These are phyloP conservation scores for Acronicta leporina DNA, from an alignment of 2,888 invertebrate genomes.

Conservation along the genomic window DNA sequence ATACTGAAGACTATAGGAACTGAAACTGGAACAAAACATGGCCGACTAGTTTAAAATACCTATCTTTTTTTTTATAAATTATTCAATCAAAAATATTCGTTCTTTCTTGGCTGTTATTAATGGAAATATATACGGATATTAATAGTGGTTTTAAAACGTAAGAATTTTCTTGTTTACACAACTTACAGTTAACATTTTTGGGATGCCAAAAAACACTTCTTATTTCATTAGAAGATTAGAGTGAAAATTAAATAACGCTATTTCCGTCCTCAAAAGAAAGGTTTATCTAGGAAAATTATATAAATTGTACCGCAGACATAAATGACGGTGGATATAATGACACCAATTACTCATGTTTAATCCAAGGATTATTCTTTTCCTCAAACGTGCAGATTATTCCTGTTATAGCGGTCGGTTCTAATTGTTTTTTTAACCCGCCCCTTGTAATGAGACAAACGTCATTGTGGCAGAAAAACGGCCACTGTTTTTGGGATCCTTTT, in stretches of 20 bases:
- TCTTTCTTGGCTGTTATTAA: too few relatives aligned
- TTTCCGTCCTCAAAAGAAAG: constrained; percentile 36
- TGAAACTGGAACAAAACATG: too few relatives aligned
- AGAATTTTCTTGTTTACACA: not conserved
- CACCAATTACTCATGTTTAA: constrained; percentile 70
- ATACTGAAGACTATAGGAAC: too few relatives aligned
- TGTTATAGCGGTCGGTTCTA: constrained; percentile 56
- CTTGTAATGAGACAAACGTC: constrained; percentile 47
- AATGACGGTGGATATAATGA: constrained; percentile 60
- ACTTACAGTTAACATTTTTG: not conserved
- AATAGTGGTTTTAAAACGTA: too few relatives aligned
- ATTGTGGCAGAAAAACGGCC: constrained; percentile 30
- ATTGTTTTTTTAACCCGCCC: constrained; percentile 65
- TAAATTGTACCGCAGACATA: constrained; percentile 26
- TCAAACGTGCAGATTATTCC: constrained; percentile 62
- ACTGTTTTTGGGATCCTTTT: constrained; percentile 27
- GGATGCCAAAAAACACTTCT: constrained; percentile 6
- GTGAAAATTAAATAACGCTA: constrained; percentile 40
- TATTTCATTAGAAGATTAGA: constrained; percentile 18
- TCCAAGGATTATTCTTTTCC: constrained; percentile 64
- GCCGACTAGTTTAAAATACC: too few relatives aligned
- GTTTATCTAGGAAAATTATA: constrained; percentile 28
- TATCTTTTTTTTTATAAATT: too few relatives aligned
- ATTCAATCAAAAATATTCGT: too few relatives aligned
- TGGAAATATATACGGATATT: too few relatives aligned